Evolutionary conservation across 2,113 vertebrate species (phyloP).

Genomic region (Sorex fumeus): DNA sequence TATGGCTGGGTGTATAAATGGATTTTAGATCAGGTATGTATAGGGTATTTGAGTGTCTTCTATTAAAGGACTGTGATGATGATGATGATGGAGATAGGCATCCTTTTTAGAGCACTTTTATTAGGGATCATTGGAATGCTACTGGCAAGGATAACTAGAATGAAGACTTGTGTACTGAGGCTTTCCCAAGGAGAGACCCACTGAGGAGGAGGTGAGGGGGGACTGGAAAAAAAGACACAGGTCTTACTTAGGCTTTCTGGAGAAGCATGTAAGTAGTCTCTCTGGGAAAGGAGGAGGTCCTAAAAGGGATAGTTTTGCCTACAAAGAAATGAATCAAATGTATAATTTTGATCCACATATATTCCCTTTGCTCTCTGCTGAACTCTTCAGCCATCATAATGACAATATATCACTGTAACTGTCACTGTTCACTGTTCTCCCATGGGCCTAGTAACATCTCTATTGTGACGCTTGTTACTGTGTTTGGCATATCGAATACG

Average conservation of each 20-base stretch:
- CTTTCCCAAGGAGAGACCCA: not conserved
- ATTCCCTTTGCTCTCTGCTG: not conserved
- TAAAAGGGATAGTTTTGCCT: not conserved
- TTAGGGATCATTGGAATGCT: not conserved
- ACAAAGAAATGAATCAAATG: not conserved
- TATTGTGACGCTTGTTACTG: too few species aligned
- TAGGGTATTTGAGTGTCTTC: not conserved
- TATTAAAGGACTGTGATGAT: not conserved
- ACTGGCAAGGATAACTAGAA: not conserved
- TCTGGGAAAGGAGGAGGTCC: not conserved
- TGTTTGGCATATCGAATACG: too few species aligned
- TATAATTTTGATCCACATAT: not conserved
- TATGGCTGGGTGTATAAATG: not conserved
- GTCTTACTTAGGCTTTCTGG: too few species aligned
- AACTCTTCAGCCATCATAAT: not conserved
- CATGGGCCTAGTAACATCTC: too few species aligned
- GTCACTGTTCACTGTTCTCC: too few species aligned
- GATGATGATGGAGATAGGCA: not conserved
- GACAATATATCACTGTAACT: too few species aligned
- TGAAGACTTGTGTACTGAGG: not conserved
- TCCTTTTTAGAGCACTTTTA: not conserved
- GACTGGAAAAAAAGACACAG: not conserved
- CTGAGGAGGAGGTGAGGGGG: not conserved
- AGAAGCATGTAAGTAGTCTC: not conserved
- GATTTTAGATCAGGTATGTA: conserved; percentile 20